Evolutionary conservation across 2,113 vertebrate genomes (phyloP).

Genomic region (Gavialis gangeticus): DNA sequence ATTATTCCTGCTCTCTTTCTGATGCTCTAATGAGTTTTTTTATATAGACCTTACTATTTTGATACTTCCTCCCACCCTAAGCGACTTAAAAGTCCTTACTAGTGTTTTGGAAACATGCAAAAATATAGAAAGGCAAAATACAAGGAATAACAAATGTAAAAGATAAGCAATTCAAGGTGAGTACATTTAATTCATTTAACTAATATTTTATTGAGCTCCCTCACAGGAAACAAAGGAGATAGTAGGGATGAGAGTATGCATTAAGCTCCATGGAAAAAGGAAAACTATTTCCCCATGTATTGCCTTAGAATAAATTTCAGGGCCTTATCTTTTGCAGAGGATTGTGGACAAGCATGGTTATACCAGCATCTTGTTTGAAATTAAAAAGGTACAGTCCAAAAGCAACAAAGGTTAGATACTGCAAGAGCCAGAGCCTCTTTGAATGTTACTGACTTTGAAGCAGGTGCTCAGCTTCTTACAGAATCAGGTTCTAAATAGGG

Average conservation of each 20-base stretch:
- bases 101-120: not conserved
- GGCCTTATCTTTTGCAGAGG: not conserved
- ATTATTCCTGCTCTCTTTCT: not conserved
- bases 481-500: not conserved
- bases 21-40: not conserved
- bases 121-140: not conserved
- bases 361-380: fast-evolving
- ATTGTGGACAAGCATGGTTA: not conserved
- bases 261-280: not conserved
- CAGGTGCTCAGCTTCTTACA: not conserved
- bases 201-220: not conserved
- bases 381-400: not conserved
- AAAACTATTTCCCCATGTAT: not conserved
- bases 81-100: not conserved
- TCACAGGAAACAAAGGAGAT: not conserved
- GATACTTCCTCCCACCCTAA: not conserved
- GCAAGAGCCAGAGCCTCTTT: not conserved
- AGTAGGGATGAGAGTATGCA: not conserved
- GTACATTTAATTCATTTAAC: not conserved
- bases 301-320: not conserved
- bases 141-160: not conserved
- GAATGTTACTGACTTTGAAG: not conserved
- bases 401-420: not conserved
- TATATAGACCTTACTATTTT: not conserved
- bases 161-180: not conserved